Evolutionary conservation across 2,113 vertebrate genomes (phyloP), one percentile per base, ranked within the genome.

Genomic region (Neotragus moschatus): DNA sequence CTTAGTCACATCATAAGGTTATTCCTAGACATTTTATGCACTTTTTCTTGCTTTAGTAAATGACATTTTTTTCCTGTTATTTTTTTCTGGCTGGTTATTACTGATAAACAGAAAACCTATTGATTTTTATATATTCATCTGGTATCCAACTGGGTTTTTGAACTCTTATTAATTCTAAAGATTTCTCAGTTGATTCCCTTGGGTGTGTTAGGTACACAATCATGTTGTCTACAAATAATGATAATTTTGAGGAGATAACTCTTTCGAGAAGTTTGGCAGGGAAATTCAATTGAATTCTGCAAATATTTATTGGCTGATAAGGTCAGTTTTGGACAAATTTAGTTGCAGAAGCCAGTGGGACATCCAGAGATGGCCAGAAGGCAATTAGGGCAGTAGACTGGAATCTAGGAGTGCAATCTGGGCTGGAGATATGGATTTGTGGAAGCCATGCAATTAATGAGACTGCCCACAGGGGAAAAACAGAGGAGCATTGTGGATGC

Each of bases 261-360:
- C 96, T 97, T 97, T 97, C 88, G 70, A 97, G 96, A 97, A 86
- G 93, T 97, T 98, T 98, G 97, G 96, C 97, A 98, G 97, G 96
- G 97, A 98, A 97, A 97, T 97, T 89, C 96, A 96, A 98, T 97
- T 96, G 81, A 88, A 97, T 97, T 95, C 98, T 93, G 91, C 91
- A 98, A 97, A 97, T 98, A 97, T 98, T 98, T 98, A 95, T 97
- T 97, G 96, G 97, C 96, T 94, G 88, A 95, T 97, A 97, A 97
- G 97, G 97, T 97, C 96, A 98, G 66, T 98, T 96, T 91, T 82
- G 85, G 82, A 97, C 91, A 94, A 95, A 97, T 97, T 95, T 93
- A 80, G 94, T 87, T 88, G 94, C 85, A 97, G 96, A 91, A 80
- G 89, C 94, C 94, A 94, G 92, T 89, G 96, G 97, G 97, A 91